Evolutionary conservation across 1,140 invertebrate species (phyloP).

Genomic region (Macrosteles quadrilineatus): DNA sequence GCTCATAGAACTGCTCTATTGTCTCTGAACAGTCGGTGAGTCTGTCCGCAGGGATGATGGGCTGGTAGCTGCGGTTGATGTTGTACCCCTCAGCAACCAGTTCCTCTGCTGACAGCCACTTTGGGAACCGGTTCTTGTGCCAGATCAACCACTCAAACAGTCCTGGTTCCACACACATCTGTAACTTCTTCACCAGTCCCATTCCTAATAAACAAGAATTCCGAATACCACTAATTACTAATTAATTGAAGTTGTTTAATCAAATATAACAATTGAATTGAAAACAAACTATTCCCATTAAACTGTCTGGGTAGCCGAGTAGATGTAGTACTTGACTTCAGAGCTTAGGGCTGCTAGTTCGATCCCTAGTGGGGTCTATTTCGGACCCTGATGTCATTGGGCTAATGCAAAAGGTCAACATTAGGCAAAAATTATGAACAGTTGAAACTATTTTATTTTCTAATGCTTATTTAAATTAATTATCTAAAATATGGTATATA

Average conservation of each 20-base stretch:
- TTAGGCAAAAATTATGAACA: no score
- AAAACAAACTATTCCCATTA: no score
- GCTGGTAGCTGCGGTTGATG: slow-evolving; percentile 69
- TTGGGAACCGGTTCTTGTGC: slow-evolving; percentile 77
- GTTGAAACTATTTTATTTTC: no score
- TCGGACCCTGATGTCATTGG: no score
- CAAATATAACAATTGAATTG: no score
- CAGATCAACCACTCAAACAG: slow-evolving; percentile 93
- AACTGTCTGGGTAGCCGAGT: no score
- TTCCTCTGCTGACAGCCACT: slow-evolving; percentile 77
- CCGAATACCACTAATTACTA: slow-evolving; percentile 29
- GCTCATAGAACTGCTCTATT: slow-evolving; percentile 74
- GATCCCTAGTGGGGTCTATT: no score
- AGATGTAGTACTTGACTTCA: no score
- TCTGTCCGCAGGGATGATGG: slow-evolving; percentile 60
- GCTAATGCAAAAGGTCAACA: no score
- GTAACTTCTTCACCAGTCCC: slow-evolving; percentile 50
- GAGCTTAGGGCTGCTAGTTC: no score
- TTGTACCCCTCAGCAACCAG: slow-evolving; percentile 73
- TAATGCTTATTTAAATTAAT: no score
- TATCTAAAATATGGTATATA: no score
- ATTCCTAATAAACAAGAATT: slow-evolving; percentile 52
- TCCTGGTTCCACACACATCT: slow-evolving; percentile 81
- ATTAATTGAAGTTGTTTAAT: slow-evolving; percentile 5
- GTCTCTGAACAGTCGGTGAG: slow-evolving; percentile 60